Conservation (phyloP, 2,888 invertebrate species). For the Busseola fusca region DNA sequence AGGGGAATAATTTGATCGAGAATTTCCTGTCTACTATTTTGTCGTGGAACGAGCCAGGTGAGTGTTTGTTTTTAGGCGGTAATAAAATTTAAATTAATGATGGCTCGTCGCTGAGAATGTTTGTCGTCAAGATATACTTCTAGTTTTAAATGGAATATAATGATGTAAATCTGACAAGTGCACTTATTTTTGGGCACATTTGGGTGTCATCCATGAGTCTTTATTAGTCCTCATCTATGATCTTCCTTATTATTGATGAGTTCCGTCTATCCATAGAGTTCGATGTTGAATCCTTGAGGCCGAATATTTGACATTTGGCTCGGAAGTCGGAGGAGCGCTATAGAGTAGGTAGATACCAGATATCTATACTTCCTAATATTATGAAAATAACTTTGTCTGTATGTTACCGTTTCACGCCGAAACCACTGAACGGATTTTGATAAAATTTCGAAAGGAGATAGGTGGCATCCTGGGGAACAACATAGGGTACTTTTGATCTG, state of each 20-base stretch:
- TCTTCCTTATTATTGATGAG: background rate
- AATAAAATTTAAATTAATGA: constrained; percentile 27
- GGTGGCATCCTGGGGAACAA: background rate
- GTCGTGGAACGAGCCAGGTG: constrained; percentile 20
- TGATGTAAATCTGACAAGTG: background rate
- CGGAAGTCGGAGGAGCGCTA: background rate
- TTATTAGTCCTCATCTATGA: background rate
- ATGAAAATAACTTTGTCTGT: too few relatives aligned
- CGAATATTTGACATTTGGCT: background rate
- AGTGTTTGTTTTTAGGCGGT: constrained; percentile 27
- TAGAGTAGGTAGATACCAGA: too few relatives aligned
- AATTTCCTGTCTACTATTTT: constrained; percentile 56
- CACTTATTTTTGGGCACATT: background rate
- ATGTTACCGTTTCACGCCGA: background rate
- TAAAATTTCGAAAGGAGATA: background rate
- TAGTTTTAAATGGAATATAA: background rate
- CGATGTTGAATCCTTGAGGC: background rate
- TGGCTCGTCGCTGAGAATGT: background rate
- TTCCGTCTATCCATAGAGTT: background rate
- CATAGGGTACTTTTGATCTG: background rate
- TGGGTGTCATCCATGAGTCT: background rate
- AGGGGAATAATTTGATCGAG: constrained; percentile 62
- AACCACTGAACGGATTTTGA: background rate
- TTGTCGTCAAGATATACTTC: constrained; percentile 13
- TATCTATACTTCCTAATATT: too few relatives aligned